Conservation (phyloP, 1,140 invertebrate genomes). For the roundworm (Caenorhabditis elegans) region WBcel235 BX284602.5:3193001-3193500, state of each 20-base stretch:
- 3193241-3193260: conserved; percentile 90
- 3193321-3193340: neutral
- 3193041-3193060: conserved; percentile 72
- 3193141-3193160: conserved; percentile 70
- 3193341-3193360: neutral
- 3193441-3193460: conserved; percentile 68
- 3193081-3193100: conserved; percentile 80
- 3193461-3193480: neutral
- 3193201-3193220: conserved; percentile 80
- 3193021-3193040: conserved; percentile 83
- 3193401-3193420: conserved; percentile 4
- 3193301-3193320: neutral
- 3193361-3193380: conserved; percentile 14
- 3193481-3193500: neutral
- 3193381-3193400: conserved; percentile 18
- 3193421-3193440: conserved; percentile 9
- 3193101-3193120: conserved; percentile 35
- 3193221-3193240: conserved; percentile 91
- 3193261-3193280: conserved; percentile 91
- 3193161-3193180: conserved; percentile 71
- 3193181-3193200: conserved; percentile 81
- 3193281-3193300: conserved; percentile 70
- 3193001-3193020: conserved; percentile 72
- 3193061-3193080: conserved; percentile 70
- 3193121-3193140: conserved; percentile 66